Evolutionary conservation across 2,113 vertebrate genomes (phyloP).

Genomic region (Chlorocebus sabaeus): DNA sequence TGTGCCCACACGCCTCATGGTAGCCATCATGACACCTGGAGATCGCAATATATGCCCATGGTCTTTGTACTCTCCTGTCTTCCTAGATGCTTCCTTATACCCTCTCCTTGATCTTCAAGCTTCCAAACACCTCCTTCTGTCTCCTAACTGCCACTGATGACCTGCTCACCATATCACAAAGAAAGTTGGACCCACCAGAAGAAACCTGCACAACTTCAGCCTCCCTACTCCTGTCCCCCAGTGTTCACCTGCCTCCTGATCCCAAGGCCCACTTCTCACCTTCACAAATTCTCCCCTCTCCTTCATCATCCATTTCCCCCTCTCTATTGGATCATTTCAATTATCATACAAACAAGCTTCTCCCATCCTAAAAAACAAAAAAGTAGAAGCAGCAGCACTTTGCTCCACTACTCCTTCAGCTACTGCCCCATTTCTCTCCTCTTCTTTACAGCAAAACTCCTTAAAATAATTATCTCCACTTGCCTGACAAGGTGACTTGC

Average conservation of each 20-base stretch:
- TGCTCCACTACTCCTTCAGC: neutral
- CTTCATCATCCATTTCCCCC: neutral
- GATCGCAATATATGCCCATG: rapidly evolving
- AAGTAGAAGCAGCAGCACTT: neutral
- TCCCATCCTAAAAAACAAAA: neutral
- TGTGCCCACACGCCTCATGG: too few relatives aligned
- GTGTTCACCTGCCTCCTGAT: neutral
- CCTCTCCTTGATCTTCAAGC: neutral
- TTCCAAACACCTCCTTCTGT: neutral
- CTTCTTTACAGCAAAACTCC: neutral
- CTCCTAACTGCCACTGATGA: neutral
- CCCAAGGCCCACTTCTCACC: neutral
- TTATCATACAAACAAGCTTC: neutral
- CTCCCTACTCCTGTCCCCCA: neutral
- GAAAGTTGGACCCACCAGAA: neutral
- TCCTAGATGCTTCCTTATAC: neutral
- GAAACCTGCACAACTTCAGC: neutral
- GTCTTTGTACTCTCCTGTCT: neutral
- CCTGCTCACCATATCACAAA: neutral
- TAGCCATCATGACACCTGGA: neutral
- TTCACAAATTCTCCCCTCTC: neutral
- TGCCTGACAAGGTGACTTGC: too few relatives aligned
- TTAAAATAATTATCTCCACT: neutral
- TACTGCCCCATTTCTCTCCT: neutral
- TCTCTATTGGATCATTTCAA: neutral